Conservation (phyloP, 2,888 invertebrate genomes). For the Epinotia demarniana region DNA sequence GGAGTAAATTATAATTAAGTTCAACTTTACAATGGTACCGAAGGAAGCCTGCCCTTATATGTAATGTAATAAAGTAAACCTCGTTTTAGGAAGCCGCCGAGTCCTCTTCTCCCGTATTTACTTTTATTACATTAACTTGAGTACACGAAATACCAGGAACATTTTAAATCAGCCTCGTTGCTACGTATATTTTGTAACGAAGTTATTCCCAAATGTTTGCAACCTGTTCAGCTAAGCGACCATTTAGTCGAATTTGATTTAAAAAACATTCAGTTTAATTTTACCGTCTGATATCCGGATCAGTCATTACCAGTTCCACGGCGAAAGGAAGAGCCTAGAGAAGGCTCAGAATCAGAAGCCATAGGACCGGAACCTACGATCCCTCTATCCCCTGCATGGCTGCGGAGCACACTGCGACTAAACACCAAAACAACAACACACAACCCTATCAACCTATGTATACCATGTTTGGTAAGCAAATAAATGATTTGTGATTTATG, state of each 20-base stretch:
- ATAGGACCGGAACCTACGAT: too few relatives aligned
- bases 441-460: too few relatives aligned
- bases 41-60: slow-evolving; percentile 18
- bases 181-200: background rate
- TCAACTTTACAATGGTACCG: slow-evolving; percentile 32
- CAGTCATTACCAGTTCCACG: too few relatives aligned
- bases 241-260: background rate
- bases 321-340: too few relatives aligned
- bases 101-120: slow-evolving; percentile 2
- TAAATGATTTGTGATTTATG: too few relatives aligned
- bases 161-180: background rate
- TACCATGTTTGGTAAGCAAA: too few relatives aligned
- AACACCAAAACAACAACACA: too few relatives aligned
- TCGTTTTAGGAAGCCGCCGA: slow-evolving; percentile 7
- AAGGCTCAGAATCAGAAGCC: too few relatives aligned
- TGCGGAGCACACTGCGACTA: too few relatives aligned
- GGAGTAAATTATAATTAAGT: slow-evolving; percentile 39
- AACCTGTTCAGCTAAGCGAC: background rate
- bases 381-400: too few relatives aligned
- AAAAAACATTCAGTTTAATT: too few relatives aligned
- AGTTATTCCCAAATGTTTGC: background rate
- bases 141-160: background rate
- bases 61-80: slow-evolving; percentile 35
- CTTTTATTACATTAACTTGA: background rate
- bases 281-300: too few relatives aligned